Evolutionary conservation across 2,888 invertebrate species (phyloP).

Genomic region (Pseudoips prasinana): DNA sequence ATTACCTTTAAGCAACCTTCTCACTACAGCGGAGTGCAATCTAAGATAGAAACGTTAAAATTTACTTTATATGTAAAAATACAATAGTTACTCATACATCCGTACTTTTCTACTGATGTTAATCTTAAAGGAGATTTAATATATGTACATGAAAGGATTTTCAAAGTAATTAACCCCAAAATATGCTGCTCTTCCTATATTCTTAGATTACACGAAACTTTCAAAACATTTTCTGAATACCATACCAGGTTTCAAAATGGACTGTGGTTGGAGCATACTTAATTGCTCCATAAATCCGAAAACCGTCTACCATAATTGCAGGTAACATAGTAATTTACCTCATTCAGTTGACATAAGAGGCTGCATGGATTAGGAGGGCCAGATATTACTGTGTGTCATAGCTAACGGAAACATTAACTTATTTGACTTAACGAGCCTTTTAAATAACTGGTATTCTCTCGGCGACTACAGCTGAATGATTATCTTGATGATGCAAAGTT

Average conservation of each 20-base stretch:
- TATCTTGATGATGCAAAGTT: slow-evolving; percentile 31
- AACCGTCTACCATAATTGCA: slow-evolving; percentile 48
- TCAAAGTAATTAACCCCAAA: slow-evolving; percentile 17
- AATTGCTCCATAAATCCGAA: slow-evolving; percentile 55
- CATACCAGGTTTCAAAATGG: slow-evolving; percentile 38
- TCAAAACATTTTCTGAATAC: slow-evolving; percentile 39
- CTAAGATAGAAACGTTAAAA: too few relatives aligned
- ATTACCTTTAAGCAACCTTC: slow-evolving; percentile 27
- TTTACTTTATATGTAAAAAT: too few relatives aligned
- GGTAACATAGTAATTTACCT: slow-evolving; percentile 49
- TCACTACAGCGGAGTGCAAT: slow-evolving; percentile 3
- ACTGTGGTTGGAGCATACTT: slow-evolving; percentile 34
- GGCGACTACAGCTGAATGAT: slow-evolving; percentile 30
- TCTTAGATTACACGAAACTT: slow-evolving; percentile 35
- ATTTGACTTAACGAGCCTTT: slow-evolving; percentile 37
- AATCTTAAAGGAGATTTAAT: too few relatives aligned
- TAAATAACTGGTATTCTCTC: slow-evolving; percentile 48
- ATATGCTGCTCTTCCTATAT: slow-evolving; percentile 26
- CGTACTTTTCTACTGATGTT: too few relatives aligned
- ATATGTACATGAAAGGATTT: too few relatives aligned
- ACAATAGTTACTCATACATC: too few relatives aligned
- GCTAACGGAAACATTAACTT: slow-evolving; percentile 53
- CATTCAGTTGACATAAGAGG: slow-evolving; percentile 21
- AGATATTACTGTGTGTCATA: slow-evolving; percentile 51
- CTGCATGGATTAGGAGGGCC: slow-evolving; percentile 32